Conservation (phyloP, 2,113 vertebrate genomes). For the Gopherus flavomarginatus region DNA sequence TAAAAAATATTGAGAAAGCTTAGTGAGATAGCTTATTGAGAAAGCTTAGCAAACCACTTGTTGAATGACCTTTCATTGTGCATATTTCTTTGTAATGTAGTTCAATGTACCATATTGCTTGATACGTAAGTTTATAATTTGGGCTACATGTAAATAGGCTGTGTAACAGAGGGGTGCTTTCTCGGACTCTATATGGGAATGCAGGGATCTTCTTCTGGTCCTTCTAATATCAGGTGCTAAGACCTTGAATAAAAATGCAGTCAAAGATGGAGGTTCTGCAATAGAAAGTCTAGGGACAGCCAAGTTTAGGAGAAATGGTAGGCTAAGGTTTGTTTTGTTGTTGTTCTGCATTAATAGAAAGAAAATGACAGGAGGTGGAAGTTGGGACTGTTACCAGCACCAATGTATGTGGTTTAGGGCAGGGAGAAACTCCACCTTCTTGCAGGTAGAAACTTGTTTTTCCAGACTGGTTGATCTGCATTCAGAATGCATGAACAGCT, state of each 20-base stretch:
- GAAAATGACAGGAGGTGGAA: not conserved
- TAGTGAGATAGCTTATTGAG: not conserved
- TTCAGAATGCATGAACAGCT: not conserved
- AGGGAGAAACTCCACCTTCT: not conserved
- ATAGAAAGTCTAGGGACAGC: not conserved
- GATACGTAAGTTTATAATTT: not conserved
- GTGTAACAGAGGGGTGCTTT: not conserved
- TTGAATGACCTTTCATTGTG: not conserved
- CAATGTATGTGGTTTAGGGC: not conserved
- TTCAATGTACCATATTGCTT: accelerated
- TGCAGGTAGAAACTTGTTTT: not conserved
- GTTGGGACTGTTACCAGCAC: not conserved
- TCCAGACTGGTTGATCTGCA: not conserved
- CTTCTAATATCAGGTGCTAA: not conserved
- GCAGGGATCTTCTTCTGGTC: not conserved
- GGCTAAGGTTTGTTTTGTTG: not conserved
- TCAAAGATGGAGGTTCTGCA: not conserved
- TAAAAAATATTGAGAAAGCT: not conserved
- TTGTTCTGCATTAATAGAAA: not conserved
- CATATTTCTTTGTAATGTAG: not conserved
- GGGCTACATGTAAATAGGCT: not conserved
- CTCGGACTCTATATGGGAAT: not conserved
- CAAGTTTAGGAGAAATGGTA: not conserved
- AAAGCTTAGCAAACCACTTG: not conserved
- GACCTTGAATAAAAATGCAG: not conserved